phyloP scores from a whole-genome alignment of 2,888 invertebrate species.

The Phyllotreta cruciferae region DNA sequence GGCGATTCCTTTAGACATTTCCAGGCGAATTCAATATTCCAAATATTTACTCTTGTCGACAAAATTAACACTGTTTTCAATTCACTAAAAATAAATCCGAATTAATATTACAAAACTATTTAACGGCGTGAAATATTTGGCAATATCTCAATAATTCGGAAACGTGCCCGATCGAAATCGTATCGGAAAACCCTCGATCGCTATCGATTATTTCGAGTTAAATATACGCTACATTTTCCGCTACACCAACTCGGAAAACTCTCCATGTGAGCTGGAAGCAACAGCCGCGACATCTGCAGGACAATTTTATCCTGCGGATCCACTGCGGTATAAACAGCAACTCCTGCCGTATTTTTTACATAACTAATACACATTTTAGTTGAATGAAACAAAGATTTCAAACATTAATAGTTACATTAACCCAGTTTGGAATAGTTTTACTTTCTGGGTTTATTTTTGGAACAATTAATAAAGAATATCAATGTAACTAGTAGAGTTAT shows the following conservation, averaged over 20 bases:
- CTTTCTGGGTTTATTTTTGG: too few species aligned
- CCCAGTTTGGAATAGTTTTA: neutral
- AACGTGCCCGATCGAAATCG: neutral
- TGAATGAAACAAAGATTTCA: neutral
- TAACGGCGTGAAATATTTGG: slow-evolving; percentile 6
- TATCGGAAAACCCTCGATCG: neutral
- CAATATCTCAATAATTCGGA: slow-evolving; percentile 4
- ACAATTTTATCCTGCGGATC: slow-evolving; percentile 20
- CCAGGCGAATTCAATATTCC: neutral
- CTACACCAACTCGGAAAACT: neutral
- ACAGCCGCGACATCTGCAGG: slow-evolving; percentile 25
- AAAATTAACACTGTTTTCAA: slow-evolving; percentile 3
- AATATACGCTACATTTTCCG: neutral
- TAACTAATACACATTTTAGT: too few species aligned
- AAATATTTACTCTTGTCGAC: slow-evolving; percentile 1
- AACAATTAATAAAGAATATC: too few species aligned
- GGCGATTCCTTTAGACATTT: neutral
- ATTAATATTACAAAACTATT: slow-evolving; percentile 10
- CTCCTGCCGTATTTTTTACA: neutral
- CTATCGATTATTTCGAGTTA: neutral
- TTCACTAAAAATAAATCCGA: slow-evolving; percentile 4
- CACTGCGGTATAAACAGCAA: slow-evolving; percentile 19
- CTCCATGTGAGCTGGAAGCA: slow-evolving; percentile 19
- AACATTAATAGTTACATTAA: neutral
- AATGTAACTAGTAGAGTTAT: too few species aligned